Conservation (phyloP, 2,888 invertebrate species). For the Chymomyza fuscimana region DNA sequence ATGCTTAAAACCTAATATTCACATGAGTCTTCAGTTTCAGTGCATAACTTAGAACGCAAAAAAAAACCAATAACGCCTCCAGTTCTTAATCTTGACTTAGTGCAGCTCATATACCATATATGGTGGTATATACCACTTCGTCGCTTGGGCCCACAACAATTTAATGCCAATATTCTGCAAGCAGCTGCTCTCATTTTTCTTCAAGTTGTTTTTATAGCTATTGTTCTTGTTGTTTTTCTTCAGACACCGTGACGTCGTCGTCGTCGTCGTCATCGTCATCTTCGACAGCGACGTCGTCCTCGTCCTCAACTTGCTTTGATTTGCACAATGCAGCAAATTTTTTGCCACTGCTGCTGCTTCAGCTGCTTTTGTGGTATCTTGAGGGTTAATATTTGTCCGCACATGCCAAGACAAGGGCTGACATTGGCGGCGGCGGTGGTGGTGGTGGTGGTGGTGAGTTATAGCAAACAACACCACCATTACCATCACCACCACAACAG, state of each 20-base stretch:
- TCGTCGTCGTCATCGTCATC: no score
- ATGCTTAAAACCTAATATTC: no score
- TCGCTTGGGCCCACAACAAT: not conserved
- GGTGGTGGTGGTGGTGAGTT: not conserved
- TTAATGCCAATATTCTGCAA: not conserved
- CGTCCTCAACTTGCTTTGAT: not conserved
- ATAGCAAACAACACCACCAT: not conserved
- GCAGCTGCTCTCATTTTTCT: not conserved
- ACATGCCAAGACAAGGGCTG: constrained; percentile 2
- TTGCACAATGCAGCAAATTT: not conserved
- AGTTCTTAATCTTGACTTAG: not conserved
- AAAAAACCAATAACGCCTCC: not conserved
- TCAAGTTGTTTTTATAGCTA: not conserved
- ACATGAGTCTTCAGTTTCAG: no score
- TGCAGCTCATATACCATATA: not conserved
- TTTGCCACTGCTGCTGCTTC: not conserved
- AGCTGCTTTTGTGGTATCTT: constrained; percentile 1
- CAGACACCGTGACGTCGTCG: not conserved
- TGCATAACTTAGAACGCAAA: not conserved
- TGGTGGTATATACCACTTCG: not conserved
- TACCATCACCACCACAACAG: not conserved
- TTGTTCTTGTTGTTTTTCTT: not conserved
- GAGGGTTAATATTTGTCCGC: constrained; percentile 8
- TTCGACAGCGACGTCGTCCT: no score
- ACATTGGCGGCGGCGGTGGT: not conserved